Conservation (phyloP, 2,797 vertebrate genomes). For the Rhynchonycteris naso region DNA sequence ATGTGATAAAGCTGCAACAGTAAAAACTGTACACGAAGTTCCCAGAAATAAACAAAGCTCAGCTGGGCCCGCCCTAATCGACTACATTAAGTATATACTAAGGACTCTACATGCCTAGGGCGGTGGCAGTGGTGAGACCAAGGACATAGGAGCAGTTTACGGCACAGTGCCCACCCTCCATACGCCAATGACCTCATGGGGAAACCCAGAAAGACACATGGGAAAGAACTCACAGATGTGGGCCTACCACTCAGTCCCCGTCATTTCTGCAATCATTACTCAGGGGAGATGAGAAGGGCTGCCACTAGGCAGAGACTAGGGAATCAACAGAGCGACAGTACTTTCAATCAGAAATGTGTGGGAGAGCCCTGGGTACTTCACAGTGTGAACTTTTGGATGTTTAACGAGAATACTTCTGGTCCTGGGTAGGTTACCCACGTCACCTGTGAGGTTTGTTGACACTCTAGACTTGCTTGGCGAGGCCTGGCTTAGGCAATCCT, state of each 20-base stretch:
- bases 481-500: not conserved
- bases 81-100: not conserved
- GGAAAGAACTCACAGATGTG: constrained; percentile 11
- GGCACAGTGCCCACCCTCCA: not conserved
- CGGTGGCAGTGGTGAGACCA: not conserved
- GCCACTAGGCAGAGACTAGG: not conserved
- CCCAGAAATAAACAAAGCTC: not conserved
- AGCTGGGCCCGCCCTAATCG: not conserved
- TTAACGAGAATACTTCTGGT: not conserved
- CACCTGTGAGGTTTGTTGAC: not conserved
- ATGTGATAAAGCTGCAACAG: constrained; percentile 7
- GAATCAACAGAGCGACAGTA: not conserved
- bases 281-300: not conserved
- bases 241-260: not conserved
- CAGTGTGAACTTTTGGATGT: not conserved
- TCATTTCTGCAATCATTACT: not conserved
- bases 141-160: not conserved
- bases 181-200: not conserved
- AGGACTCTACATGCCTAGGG: not conserved
- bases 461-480: not conserved
- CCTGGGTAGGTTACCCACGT: not conserved
- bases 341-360: not conserved
- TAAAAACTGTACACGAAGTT: not conserved
- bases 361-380: not conserved
- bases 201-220: not conserved